Conservation (phyloP, 1,140 invertebrate species). For the Himalopsyche phryganea region DNA sequence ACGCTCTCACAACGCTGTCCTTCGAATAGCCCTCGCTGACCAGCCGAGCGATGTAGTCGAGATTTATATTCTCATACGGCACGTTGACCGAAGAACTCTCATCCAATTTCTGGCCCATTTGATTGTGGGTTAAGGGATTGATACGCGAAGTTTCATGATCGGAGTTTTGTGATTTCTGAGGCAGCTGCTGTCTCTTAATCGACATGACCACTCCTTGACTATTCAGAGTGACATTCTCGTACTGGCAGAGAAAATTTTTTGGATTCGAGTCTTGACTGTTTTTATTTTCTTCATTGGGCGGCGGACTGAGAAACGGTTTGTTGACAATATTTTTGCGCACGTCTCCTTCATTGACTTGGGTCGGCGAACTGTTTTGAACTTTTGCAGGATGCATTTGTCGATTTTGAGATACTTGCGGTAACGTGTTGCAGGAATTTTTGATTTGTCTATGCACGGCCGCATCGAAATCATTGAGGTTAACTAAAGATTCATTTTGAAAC, state of each 20-base stretch:
- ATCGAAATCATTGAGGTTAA: too few species aligned
- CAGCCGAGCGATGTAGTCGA: slow-evolving; percentile 83
- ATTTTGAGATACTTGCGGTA: too few species aligned
- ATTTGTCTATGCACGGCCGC: too few species aligned
- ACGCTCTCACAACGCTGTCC: slow-evolving; percentile 83
- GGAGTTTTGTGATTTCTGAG: not conserved
- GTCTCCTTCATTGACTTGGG: too few species aligned
- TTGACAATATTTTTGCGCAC: too few species aligned
- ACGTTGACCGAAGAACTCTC: slow-evolving; percentile 49
- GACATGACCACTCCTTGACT: slow-evolving; percentile 32
- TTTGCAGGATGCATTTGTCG: too few species aligned
- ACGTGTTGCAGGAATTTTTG: too few species aligned
- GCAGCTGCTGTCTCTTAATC: slow-evolving; percentile 25
- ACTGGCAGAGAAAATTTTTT: slow-evolving; percentile 35
- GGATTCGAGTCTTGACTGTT: slow-evolving; percentile 8
- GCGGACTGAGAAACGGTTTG: too few species aligned
- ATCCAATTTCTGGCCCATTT: slow-evolving; percentile 47
- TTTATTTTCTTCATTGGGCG: not conserved
- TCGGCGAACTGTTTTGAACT: too few species aligned
- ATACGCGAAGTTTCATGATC: slow-evolving; percentile 36
- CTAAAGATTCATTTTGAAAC: too few species aligned
- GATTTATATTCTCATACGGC: slow-evolving; percentile 84
- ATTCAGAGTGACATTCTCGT: slow-evolving; percentile 47
- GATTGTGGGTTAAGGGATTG: slow-evolving; percentile 51
- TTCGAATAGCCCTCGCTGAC: slow-evolving; percentile 86